Conservation (phyloP, 2,113 vertebrate species). For the Poecilia latipinna region DNA sequence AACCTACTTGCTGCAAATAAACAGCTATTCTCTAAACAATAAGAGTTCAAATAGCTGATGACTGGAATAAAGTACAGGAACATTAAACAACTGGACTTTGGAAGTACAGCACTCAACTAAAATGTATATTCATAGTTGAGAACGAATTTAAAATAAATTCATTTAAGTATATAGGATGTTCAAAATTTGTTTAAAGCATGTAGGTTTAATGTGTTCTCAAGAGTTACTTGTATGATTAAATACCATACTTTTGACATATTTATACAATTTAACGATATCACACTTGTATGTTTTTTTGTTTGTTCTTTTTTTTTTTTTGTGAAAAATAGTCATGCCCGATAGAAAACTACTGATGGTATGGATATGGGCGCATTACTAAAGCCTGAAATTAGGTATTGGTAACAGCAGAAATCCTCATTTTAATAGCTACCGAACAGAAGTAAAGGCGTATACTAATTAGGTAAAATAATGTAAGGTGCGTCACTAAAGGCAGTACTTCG, state of each 20-base stretch:
- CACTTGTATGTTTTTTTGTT: too few relatives aligned
- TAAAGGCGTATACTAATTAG: constrained; percentile 1
- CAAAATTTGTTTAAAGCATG: too few relatives aligned
- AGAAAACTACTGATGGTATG: not conserved
- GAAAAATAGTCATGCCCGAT: too few relatives aligned
- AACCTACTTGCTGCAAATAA: too few relatives aligned
- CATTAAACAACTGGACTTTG: too few relatives aligned
- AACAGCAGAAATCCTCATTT: not conserved
- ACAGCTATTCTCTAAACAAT: too few relatives aligned
- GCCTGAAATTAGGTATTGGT: not conserved
- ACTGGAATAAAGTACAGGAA: too few relatives aligned
- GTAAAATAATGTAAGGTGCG: not conserved
- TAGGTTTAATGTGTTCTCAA: not conserved
- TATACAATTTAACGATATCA: too few relatives aligned
- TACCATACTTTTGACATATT: too few relatives aligned
- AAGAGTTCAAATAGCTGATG: too few relatives aligned
- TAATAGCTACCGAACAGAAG: not conserved
- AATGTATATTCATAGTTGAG: not conserved
- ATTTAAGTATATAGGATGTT: too few relatives aligned
- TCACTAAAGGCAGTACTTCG: not conserved
- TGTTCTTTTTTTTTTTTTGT: too few relatives aligned
- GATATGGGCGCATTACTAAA: not conserved
- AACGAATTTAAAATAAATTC: not conserved
- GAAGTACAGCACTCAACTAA: not conserved
- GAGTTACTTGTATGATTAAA: not conserved